phyloP scores from a whole-genome alignment of 2,888 invertebrate species.

The Sinotaia quadrata region DNA sequence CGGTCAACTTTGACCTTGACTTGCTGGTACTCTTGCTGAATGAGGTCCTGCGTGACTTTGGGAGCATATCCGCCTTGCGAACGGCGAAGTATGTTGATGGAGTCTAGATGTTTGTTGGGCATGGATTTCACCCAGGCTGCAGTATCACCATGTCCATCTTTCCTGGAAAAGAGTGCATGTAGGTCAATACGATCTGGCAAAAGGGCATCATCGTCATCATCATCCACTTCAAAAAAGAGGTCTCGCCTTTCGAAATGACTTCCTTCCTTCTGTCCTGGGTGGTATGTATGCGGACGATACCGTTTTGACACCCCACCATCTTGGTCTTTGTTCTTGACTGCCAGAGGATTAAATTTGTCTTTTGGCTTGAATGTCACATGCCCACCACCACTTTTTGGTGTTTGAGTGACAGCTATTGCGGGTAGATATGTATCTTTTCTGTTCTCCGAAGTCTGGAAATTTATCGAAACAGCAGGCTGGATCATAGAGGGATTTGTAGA shows the following conservation, averaged over 20 bases:
- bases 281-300: conserved; percentile 7
- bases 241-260: conserved; percentile 2
- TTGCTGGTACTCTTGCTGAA: conserved; percentile 19
- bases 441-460: no score
- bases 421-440: no score
- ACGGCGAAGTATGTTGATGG: conserved; percentile 10
- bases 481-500: conserved; percentile 16
- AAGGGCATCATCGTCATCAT: conserved; percentile 44
- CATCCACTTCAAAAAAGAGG: conserved; percentile 8
- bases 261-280: background rate
- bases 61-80: conserved; percentile 7
- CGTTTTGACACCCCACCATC: background rate
- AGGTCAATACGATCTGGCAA: conserved; percentile 53
- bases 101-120: background rate
- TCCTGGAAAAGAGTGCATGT: conserved; percentile 35
- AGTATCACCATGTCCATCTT: conserved; percentile 1
- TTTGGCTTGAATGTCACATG: conserved; percentile 30
- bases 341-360: conserved; percentile 25
- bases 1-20: conserved; percentile 22
- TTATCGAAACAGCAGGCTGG: no score
- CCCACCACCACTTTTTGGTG: background rate
- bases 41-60: conserved; percentile 18
- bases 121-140: background rate
- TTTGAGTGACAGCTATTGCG: background rate
- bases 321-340: background rate